A percentile compares a stretch with the other conserved stretches of the same genome.
Conservation (phyloP, 2,888 invertebrate genomes). For the Coremacera marginata region DNA sequence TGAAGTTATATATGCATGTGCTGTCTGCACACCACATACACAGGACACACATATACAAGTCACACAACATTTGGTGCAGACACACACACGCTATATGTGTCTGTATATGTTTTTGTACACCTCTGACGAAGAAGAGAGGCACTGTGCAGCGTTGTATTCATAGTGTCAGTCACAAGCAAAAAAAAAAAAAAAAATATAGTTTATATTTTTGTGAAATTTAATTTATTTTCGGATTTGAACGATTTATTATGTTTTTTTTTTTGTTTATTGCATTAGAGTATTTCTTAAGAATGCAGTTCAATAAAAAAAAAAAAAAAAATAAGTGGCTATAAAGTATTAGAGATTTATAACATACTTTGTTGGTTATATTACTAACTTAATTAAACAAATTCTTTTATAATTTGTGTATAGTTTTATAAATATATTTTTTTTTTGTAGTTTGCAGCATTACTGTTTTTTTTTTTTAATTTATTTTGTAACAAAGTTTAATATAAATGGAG, state of each 20-base stretch:
- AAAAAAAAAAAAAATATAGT: background rate
- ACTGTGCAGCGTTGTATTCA: no score
- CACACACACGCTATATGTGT: no score
- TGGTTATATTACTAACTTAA: slow-evolving; percentile 14
- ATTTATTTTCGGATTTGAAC: slow-evolving; percentile 23
- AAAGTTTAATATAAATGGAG: slow-evolving; percentile 4
- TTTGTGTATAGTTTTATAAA: background rate
- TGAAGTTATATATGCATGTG: no score
- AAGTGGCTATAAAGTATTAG: slow-evolving; percentile 12
- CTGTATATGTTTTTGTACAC: no score
- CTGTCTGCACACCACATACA: no score
- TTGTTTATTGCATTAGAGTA: slow-evolving; percentile 28
- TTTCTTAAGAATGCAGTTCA: slow-evolving; percentile 21
- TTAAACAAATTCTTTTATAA: slow-evolving; percentile 19
- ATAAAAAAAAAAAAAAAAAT: slow-evolving; percentile 23
- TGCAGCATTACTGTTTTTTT: background rate
- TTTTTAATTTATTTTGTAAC: background rate
- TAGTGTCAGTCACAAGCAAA: background rate
- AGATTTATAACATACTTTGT: slow-evolving; percentile 28
- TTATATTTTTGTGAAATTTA: slow-evolving; percentile 15
- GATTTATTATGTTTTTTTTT: slow-evolving; percentile 19
- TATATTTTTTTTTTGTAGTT: background rate
- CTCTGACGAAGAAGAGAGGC: no score
- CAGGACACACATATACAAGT: no score
- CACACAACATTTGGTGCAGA: no score